Conservation (phyloP, 1,140 invertebrate species). For the Tenebrio molitor region DNA sequence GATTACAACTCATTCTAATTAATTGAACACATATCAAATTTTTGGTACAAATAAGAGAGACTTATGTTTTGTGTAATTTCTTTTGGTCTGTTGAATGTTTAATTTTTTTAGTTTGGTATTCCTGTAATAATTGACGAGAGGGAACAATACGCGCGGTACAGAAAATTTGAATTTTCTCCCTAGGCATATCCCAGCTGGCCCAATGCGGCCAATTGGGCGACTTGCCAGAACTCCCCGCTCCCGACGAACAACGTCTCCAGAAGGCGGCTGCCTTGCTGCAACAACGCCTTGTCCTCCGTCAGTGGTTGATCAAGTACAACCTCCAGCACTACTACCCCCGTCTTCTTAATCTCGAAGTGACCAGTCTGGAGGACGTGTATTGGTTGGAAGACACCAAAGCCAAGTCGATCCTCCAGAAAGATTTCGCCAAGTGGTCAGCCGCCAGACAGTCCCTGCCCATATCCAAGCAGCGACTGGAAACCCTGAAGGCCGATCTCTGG, state of each 20-base stretch:
- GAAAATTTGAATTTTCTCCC: constrained; percentile 58
- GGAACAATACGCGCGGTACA: too few species aligned
- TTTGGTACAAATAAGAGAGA: too few species aligned
- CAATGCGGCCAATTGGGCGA: constrained; percentile 79
- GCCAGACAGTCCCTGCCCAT: constrained; percentile 84
- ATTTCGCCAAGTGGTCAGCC: constrained; percentile 82
- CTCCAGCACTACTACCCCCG: constrained; percentile 84
- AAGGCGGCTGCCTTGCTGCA: constrained; percentile 82
- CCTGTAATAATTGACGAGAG: too few species aligned
- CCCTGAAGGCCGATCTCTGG: constrained; percentile 87
- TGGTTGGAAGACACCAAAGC: constrained; percentile 87
- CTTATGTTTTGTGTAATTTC: too few species aligned
- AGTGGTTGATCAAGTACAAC: constrained; percentile 83
- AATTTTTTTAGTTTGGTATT: too few species aligned
- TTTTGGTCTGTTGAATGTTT: too few species aligned
- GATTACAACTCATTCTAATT: too few species aligned
- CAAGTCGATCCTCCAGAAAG: constrained; percentile 78
- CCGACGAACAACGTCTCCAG: constrained; percentile 84
- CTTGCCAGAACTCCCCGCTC: constrained; percentile 81
- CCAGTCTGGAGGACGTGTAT: constrained; percentile 88
- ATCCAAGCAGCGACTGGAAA: constrained; percentile 81
- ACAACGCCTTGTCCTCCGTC: constrained; percentile 83
- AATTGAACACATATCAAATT: too few species aligned
- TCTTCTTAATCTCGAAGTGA: constrained; percentile 83
- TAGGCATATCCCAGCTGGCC: constrained; percentile 86